Conservation (phyloP, 1,140 invertebrate species). For the Macrobrachium rosenbergii region DNA sequence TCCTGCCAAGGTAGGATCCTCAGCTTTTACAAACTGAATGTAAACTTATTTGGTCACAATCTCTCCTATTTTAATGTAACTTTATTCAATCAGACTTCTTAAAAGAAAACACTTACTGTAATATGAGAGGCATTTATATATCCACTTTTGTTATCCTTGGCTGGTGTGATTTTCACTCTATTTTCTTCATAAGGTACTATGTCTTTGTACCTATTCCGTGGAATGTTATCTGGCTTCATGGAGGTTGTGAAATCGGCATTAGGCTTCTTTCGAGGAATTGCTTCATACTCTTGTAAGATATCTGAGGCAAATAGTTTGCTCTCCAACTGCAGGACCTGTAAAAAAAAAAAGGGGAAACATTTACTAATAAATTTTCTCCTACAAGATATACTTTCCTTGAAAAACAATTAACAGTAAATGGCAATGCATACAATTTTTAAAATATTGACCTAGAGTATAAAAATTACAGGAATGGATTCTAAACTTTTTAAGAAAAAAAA, state of each 20-base stretch:
- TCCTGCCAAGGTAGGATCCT: too few species aligned
- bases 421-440: neutral
- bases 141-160: slow-evolving; percentile 84
- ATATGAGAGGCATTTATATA: slow-evolving; percentile 94
- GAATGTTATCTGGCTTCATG: slow-evolving; percentile 76
- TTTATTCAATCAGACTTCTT: neutral
- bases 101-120: slow-evolving; percentile 73
- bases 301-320: slow-evolving; percentile 84
- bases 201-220: slow-evolving; percentile 75
- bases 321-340: slow-evolving; percentile 84
- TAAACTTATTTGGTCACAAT: too few species aligned
- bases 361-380: neutral
- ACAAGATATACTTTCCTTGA: neutral
- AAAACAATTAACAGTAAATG: neutral
- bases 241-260: slow-evolving; percentile 79
- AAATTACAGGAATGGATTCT: too few species aligned
- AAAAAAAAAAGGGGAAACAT: slow-evolving; percentile 68
- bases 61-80: neutral
- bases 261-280: slow-evolving; percentile 83
- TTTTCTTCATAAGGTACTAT: slow-evolving; percentile 92
- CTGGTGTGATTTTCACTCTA: slow-evolving; percentile 81
- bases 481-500: too few species aligned
- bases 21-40: too few species aligned
- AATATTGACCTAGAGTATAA: too few species aligned
- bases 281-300: slow-evolving; percentile 88